Evolutionary conservation across 1,140 invertebrate genomes (phyloP).

Genomic region (Lasaia peninsularis): DNA sequence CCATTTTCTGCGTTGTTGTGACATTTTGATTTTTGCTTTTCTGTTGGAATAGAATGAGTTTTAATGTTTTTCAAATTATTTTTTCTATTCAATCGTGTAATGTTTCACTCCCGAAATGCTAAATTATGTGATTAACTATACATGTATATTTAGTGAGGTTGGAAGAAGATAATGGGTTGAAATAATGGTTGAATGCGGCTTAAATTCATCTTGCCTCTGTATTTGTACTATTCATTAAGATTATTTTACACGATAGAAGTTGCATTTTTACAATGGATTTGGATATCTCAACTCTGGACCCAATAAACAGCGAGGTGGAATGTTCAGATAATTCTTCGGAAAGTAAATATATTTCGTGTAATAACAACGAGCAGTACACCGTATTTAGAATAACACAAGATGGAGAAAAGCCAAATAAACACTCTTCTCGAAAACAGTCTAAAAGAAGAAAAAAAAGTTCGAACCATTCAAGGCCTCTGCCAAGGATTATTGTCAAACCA

Average conservation of each 20-base stretch:
- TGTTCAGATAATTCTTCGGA: conserved; percentile 64
- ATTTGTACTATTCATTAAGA: conserved; percentile 2
- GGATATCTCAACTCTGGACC: conserved; percentile 55
- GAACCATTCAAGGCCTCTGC: conserved; percentile 81
- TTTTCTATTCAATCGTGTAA: conserved; percentile 42
- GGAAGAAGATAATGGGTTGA: conserved; percentile 68
- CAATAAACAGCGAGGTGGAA: conserved; percentile 54
- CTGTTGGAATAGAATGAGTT: conserved; percentile 45
- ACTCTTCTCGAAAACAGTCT: conserved; percentile 83
- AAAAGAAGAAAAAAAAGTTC: conserved; percentile 88
- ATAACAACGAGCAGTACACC: conserved; percentile 63
- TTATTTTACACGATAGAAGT: conserved; percentile 25
- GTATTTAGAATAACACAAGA: conserved; percentile 68
- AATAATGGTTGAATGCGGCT: conserved; percentile 62
- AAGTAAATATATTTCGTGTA: conserved; percentile 59
- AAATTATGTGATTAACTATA: conserved; percentile 29
- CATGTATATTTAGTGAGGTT: conserved; percentile 29
- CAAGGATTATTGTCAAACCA: conserved; percentile 84
- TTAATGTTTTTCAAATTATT: conserved; percentile 41
- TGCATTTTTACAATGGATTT: conserved; percentile 58
- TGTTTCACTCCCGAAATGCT: conserved; percentile 36
- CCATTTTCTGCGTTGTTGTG: conserved; percentile 77
- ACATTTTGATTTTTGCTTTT: conserved; percentile 66
- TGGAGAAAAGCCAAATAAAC: conserved; percentile 63
- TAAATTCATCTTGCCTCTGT: conserved; percentile 38